Evolutionary conservation across 2,888 invertebrate genomes (phyloP), one percentile per base, ranked within the genome.

Genomic region (Drosophila niveifrons): DNA sequence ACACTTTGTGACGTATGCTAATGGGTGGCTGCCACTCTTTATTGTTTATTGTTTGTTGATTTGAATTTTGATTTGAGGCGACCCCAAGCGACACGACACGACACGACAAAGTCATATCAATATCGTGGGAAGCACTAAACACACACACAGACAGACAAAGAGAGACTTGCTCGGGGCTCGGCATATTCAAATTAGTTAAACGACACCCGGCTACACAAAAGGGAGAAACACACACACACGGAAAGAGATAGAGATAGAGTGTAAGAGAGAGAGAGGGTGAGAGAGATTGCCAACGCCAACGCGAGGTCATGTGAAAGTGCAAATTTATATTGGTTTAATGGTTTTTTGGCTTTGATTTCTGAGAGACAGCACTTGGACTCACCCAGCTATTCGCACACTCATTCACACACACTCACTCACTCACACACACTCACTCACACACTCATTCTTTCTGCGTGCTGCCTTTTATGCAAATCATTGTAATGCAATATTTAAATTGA

Each of bases 401-500:
- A 51, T n/a, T 18, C 55, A 47, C n/a, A n/a, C 50, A 67, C 29
- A 55, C 55, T 56, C 6, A 23, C 39, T 28, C 31, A 28, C 50
- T 56, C n/a, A 43, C 43, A 55, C 28, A 28, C 53, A 48, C 18
- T 31, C 31, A 64, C 48, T 48, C 55, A 55, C 31, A 39, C 75
- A 62, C 41, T 68, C 52, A 53, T 13, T 46, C 61, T 11, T 65
- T 59, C 56, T 78, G 78, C 80, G 56, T 66, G 64, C 52, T 51
- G 80, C 64, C 84, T 72, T 88, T 84, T 88, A 84, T 84, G 83
- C 84, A 84, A 88, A 84, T 84, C 84, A 84, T 84, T 79, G 83
- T 88, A 88, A 84, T 88, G 89, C 89, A 84, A 84, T 84, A 86
- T 83, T 84, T 88, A 88, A 83, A 83, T 88, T 88, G 89, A 86